Conservation (phyloP, 2,113 vertebrate species). For the Phalacrocorax pelagicus region DNA sequence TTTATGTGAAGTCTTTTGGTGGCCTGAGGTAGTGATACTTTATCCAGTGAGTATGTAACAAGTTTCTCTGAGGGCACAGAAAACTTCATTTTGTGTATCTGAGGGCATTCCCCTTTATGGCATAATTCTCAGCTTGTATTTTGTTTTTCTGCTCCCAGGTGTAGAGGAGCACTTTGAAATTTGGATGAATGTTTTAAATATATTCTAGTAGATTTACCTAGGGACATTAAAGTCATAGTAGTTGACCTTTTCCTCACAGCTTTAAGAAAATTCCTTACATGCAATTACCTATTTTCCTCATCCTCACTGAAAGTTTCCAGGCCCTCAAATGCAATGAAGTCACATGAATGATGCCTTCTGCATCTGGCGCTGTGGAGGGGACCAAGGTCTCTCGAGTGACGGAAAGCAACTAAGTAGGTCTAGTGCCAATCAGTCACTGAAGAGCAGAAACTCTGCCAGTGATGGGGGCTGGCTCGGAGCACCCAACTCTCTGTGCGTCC, state of each 20-base stretch:
- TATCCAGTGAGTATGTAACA: background rate
- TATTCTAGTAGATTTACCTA: background rate
- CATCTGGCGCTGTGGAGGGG: background rate
- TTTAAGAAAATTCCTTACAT: background rate
- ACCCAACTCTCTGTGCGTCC: background rate
- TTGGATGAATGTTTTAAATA: background rate
- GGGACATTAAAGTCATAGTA: background rate
- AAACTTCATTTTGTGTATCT: background rate
- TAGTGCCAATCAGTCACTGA: accelerated
- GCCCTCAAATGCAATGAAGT: background rate
- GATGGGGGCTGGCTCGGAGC: background rate
- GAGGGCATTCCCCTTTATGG: background rate
- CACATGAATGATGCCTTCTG: background rate
- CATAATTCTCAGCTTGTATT: background rate
- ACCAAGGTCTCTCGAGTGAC: background rate
- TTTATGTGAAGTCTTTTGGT: background rate
- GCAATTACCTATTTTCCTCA: background rate
- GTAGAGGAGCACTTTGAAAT: background rate
- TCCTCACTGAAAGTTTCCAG: background rate
- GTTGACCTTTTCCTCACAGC: background rate
- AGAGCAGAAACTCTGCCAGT: background rate
- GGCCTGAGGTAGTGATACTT: background rate
- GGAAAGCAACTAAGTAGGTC: background rate
- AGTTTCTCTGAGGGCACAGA: background rate
- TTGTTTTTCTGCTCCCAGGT: background rate